Evolutionary conservation across 2,113 vertebrate genomes (phyloP), one percentile per base, ranked within the genome.

Genomic region (Otocyon megalotis): DNA sequence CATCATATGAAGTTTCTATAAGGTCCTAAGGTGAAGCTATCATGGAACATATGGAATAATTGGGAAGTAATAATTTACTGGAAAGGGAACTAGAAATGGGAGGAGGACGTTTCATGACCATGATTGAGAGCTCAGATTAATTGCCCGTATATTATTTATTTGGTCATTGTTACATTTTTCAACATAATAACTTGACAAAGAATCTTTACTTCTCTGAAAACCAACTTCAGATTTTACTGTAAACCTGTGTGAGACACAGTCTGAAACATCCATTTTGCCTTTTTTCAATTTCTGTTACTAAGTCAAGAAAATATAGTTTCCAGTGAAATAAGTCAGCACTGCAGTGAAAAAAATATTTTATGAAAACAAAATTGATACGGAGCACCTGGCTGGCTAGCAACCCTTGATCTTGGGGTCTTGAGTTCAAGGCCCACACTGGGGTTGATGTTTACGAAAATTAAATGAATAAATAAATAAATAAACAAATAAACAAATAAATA

Each of bases 121-220:
- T 50, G 15, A 32, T 81, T 77, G 37, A 30, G 79, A 22, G 10
- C 32, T 88, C 22, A 63, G 8, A 65, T 82, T 86, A 97, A 69
- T 85, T 71, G 15, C 58, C 37, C 8, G 11, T 84, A 19, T 93
- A 60, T 82, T 60, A 58, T 48, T 81, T 72, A 87, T 54, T 94
- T 90, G 50, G n/a, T 60, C 56, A 87, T 95, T 53, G 26, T 26
- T 77, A 72, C 81, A 60, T 90, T 90, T 94, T 74, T 87, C 35
- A 82, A 24, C 12, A 28, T 86, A 77, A 37, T 91, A 77, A 95
- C 8, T 82, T 63, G 28, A 37, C 62, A 94, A 85, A 37, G 72
- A 90, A 56, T 43, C n/a, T 32, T 82, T 56, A 62, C 20, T 96
- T 32, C 26, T 54, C 14, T 87, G 43, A 16, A 2, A 86, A 67